Evolutionary conservation across 2,888 invertebrate genomes (phyloP), one percentile per base, ranked within the genome.

Genomic region (Thereva nobilitata): DNA sequence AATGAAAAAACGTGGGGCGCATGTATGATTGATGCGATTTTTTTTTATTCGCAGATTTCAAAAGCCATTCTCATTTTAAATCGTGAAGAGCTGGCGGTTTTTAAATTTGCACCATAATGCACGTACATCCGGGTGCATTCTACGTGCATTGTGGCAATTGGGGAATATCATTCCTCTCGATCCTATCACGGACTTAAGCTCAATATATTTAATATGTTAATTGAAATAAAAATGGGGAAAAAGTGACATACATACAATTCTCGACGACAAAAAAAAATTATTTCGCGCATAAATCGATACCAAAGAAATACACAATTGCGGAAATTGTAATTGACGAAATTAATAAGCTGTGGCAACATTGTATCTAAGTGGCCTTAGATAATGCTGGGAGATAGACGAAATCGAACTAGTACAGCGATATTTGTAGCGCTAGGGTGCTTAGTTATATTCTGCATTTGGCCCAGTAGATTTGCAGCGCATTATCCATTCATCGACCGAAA

Each of bases 401-500:
- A 64, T 56, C 65, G 65, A 34, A 65, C 41, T 66, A 66, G 42
- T 38, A 49, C 44, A 56, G 38, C 40, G 44, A 61, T 45, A 23
- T 63, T 10, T 12, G 50, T 41, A 47, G 42, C 41, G 8, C 40
- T 45, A 4, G 45, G 40, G 38, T 47, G 40, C 35, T 40, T 70
- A 23, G 40, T 72, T 7, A n/a, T 73, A 2, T 70, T 64, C 47
- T 71, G 71, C 45, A 50, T 70, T 4, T 73, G 70, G 72, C 80
- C 80, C 38, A 73, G 74, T 67, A 77, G 80, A 40, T 80, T 77
- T 72, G 80, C 80, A 7, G 75, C 75, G 40, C 76, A 78, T 67
- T 85, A 85, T 74, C 82, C 83, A 50, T 84, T 80, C 71, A 83
- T 86, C 56, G 74, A 78, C 64, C 80, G 77, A 68, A 79, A 82